These are phyloP conservation scores for Sylvia atricapilla DNA, from an alignment of 2,113 vertebrate genomes.

Conservation along the genomic window DNA sequence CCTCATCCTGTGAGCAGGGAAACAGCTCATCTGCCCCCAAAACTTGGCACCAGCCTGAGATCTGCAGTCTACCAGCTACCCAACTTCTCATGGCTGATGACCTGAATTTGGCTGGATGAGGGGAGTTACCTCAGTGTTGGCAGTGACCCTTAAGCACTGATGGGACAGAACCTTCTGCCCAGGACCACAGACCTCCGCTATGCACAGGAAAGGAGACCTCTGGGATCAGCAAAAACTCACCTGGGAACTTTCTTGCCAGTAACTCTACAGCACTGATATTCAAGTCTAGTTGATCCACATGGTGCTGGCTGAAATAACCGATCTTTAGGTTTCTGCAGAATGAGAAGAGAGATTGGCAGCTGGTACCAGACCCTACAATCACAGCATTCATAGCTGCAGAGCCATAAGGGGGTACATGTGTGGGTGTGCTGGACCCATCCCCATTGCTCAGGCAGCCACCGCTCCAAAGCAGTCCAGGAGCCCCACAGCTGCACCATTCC, in stretches of 20 bases:
- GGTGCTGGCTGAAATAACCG: slow-evolving; percentile 97
- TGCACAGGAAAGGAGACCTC: neutral
- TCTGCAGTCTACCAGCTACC: neutral
- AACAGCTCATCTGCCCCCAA: neutral
- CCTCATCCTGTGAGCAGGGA: neutral
- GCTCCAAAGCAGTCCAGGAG: neutral
- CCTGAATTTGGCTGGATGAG: fast-evolving
- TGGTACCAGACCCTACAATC: neutral
- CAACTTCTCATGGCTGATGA: neutral
- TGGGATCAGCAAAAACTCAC: slow-evolving; percentile 62
- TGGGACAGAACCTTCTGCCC: neutral
- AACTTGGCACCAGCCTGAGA: neutral
- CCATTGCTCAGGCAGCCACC: fast-evolving
- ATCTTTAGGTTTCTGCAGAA: slow-evolving; percentile 91
- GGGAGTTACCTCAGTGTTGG: neutral
- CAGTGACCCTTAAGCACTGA: neutral
- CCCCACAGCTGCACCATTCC: neutral
- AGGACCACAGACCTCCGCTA: neutral
- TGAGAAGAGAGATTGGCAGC: neutral
- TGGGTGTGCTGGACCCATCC: neutral
- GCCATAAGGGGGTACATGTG: neutral
- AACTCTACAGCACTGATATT: slow-evolving; percentile 93
- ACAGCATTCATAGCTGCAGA: neutral
- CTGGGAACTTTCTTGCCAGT: slow-evolving; percentile 90
- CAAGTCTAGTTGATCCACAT: slow-evolving; percentile 95